Evolutionary conservation across 2,113 vertebrate species (phyloP), one percentile per base, ranked within the genome.

Genomic region (Cephalopholis sonnerati): DNA sequence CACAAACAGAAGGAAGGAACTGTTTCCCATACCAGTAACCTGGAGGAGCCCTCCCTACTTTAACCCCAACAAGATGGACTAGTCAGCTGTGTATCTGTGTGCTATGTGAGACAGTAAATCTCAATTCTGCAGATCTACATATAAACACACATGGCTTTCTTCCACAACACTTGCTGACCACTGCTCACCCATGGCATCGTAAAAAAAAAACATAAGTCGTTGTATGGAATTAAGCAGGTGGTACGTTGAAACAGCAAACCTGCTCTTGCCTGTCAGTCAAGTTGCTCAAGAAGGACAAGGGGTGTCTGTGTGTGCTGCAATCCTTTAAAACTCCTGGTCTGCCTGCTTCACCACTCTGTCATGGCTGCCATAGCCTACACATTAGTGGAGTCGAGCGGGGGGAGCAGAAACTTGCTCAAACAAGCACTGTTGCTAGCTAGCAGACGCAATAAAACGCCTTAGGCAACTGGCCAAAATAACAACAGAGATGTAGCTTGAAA

Each of bases 201-300:
- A 63, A 64, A 79, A 87, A 77, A 89, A 70, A 78, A 87, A 78
- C 87, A 74, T 46, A 58, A 25, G 63, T 86, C 77, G 79, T 74
- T 88, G 82, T 86, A 77, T 70, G 75, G 61, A 81, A 84, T 13
- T 55, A 68, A 91, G 85, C 93, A 94, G 89, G 82, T 92, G 91
- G 73, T 72, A 36, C 8, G 8, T 9, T 44, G 10, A 66, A 29
- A 58, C 41, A 77, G 69, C 25, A 91, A 93, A 92, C 85, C 92
- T 93, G 91, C 75, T 91, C 82, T 80, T 73, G 70, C 76, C 85
- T 66, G 77, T 93, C 90, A 92, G 41, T 78, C 71, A 86, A 81
- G 73, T 10, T 48, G 78, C 50, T 75, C 57, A 51, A 74, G 67
- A 25, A 75, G 22, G 50, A 66, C 54, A 15, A 75, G 62, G 54